These are phyloP conservation scores for Tauraco erythrolophus DNA, from an alignment of 2,113 vertebrate species.

Conservation along the genomic window DNA sequence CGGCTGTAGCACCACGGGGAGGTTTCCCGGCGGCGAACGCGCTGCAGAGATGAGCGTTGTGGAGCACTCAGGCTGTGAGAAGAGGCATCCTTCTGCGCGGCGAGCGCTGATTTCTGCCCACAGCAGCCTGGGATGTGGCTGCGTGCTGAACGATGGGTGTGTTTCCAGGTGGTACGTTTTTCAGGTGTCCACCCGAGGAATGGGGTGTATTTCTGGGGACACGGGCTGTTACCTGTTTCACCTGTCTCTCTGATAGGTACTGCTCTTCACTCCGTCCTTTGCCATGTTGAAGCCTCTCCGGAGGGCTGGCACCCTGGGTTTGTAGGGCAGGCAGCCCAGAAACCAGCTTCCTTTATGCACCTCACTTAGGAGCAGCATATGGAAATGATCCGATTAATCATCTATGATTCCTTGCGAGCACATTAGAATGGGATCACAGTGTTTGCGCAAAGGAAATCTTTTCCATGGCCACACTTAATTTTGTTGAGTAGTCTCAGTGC, in stretches of 20 bases:
- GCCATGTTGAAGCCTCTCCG: rapidly evolving
- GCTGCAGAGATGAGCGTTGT: neutral
- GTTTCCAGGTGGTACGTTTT: rapidly evolving
- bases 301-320: neutral
- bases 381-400: neutral
- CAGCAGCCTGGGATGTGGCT: neutral
- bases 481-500: neutral
- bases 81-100: neutral
- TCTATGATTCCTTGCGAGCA: rapidly evolving
- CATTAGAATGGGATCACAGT: neutral
- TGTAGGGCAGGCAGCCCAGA: neutral
- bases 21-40: neutral
- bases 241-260: too few relatives aligned
- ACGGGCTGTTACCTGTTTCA: neutral
- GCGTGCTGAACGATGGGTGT: neutral
- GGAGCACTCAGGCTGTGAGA: neutral
- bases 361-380: neutral
- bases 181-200: neutral
- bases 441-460: neutral
- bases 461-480: neutral
- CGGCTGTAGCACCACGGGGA: rapidly evolving
- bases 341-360: rapidly evolving
- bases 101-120: neutral
- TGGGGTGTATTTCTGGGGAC: neutral
- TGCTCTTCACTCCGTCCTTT: neutral